Conservation (phyloP, 2,113 vertebrate species). For the Leucoraja erinaceus region DNA sequence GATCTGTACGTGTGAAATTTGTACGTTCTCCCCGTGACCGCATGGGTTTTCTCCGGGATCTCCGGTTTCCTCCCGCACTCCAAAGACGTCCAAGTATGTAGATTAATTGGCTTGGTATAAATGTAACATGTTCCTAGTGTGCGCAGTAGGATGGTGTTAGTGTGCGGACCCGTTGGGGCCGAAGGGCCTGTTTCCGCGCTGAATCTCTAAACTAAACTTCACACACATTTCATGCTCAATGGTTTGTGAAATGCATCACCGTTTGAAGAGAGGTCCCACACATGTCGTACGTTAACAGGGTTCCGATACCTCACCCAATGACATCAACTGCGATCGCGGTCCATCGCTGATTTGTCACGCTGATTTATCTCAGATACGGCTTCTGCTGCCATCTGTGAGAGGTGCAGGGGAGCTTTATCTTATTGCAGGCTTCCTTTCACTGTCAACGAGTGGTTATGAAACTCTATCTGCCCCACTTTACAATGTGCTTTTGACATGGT, state of each 20-base stretch:
- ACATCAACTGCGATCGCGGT: not conserved
- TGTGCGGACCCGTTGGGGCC: too few species aligned
- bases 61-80: too few species aligned
- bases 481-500: slow-evolving; percentile 1
- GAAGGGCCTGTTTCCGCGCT: too few species aligned
- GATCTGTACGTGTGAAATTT: too few species aligned
- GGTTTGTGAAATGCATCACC: not conserved
- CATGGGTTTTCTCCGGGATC: too few species aligned
- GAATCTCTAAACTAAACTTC: not conserved
- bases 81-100: too few species aligned
- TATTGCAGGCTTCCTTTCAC: not conserved
- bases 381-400: not conserved
- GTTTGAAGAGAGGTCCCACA: not conserved
- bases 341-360: not conserved
- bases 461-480: not conserved
- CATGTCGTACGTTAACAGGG: not conserved
- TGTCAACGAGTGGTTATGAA: slow-evolving; percentile 12
- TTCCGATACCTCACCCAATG: slow-evolving; percentile 6
- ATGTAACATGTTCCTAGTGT: too few species aligned
- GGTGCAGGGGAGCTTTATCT: not conserved
- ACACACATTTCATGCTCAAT: not conserved
- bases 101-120: too few species aligned
- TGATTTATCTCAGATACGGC: slow-evolving; percentile 12
- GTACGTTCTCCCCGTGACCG: too few species aligned
- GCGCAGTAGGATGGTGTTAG: too few species aligned